These are phyloP conservation scores for Tinea pellionella DNA, from an alignment of 2,888 invertebrate species.

Conservation along the genomic window DNA sequence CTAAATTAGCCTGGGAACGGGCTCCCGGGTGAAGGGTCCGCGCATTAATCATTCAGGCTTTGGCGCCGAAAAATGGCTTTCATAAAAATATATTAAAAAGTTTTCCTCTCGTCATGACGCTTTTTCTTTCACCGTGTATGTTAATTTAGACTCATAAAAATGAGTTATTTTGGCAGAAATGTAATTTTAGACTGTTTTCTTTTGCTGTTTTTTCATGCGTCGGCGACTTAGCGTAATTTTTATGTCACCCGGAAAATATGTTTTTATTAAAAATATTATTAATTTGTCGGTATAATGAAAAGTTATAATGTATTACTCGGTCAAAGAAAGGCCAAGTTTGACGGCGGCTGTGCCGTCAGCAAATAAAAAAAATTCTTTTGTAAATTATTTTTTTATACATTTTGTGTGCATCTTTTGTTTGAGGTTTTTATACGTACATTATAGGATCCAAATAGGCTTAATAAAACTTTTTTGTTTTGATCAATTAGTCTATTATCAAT, in stretches of 20 bases:
- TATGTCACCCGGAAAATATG: slow-evolving; percentile 14
- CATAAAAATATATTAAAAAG: slow-evolving; percentile 59
- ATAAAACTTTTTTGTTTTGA: no score
- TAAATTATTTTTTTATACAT: no score
- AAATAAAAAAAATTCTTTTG: no score
- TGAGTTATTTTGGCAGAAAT: slow-evolving; percentile 12
- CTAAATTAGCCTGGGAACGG: slow-evolving; percentile 38
- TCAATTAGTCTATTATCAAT: no score
- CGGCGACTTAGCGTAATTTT: slow-evolving; percentile 26
- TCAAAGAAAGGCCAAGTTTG: no score
- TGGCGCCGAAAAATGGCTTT: slow-evolving; percentile 48
- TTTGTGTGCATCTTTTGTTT: no score
- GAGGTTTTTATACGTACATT: no score
- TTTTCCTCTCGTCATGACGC: slow-evolving; percentile 44
- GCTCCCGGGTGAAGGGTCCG: slow-evolving; percentile 45
- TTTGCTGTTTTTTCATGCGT: slow-evolving; percentile 30
- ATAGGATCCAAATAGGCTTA: no score
- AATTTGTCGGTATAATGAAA: background rate
- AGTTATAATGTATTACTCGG: no score
- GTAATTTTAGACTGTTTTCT: background rate
- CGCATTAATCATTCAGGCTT: slow-evolving; percentile 56
- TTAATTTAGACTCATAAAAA: slow-evolving; percentile 49
- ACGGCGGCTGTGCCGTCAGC: no score
- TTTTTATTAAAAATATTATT: slow-evolving; percentile 16
- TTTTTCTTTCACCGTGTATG: slow-evolving; percentile 49